Conservation (phyloP, 2,797 vertebrate species). For the Netta rufina region DNA sequence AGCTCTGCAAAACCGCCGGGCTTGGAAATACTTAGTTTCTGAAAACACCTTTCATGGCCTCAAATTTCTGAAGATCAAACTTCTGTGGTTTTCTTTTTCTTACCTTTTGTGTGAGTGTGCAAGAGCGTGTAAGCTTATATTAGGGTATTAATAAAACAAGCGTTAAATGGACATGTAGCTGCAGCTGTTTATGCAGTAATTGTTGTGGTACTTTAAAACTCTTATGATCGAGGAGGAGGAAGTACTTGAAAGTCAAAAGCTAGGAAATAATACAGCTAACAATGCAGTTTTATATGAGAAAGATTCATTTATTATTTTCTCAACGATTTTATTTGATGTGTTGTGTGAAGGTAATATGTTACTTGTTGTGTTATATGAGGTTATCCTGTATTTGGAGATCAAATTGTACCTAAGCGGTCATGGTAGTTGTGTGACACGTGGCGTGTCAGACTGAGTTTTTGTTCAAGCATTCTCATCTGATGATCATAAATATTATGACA, state of each 20-base stretch:
- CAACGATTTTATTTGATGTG: background rate
- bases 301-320: constrained; percentile 15
- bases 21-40: background rate
- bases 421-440: background rate
- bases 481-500: constrained; percentile 64
- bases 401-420: constrained; percentile 23
- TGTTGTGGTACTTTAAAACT: constrained; percentile 49
- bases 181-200: constrained; percentile 39
- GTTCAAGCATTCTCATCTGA: constrained; percentile 35
- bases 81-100: background rate
- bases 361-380: background rate
- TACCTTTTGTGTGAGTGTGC: background rate
- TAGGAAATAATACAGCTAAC: constrained; percentile 42
- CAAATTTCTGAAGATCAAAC: background rate
- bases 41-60: background rate
- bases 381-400: constrained; percentile 20
- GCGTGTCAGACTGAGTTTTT: constrained; percentile 10
- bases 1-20: background rate
- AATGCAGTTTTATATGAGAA: background rate
- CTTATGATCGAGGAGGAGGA: constrained; percentile 23
- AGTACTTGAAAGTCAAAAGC: constrained; percentile 53
- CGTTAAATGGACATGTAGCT: constrained; percentile 44
- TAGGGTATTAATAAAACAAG: background rate
- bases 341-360: background rate
- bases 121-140: background rate